These are phyloP conservation scores for Sceloporus undulatus DNA, from an alignment of 2,113 vertebrate species.

Conservation along the genomic window DNA sequence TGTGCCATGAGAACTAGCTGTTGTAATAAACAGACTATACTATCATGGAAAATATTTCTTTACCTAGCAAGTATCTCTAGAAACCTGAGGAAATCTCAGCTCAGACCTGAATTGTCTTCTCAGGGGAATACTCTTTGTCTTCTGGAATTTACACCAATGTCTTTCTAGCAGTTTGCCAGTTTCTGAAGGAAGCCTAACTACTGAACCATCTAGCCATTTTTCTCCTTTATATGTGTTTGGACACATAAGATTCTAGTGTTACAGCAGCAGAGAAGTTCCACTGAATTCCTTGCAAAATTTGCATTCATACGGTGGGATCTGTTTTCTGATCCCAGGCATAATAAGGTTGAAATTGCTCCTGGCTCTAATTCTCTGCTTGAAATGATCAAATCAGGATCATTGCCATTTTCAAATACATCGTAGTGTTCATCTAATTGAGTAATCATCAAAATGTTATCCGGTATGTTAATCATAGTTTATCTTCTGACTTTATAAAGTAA, in stretches of 20 bases:
- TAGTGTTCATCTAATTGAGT: neutral
- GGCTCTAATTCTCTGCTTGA: neutral
- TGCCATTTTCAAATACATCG: neutral
- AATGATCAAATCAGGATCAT: neutral
- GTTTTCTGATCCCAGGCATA: rapidly evolving
- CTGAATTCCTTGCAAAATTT: neutral
- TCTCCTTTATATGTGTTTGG: neutral
- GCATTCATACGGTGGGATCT: neutral
- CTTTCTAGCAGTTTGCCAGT: neutral
- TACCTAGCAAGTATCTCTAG: neutral
- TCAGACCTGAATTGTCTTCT: neutral
- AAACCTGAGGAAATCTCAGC: neutral
- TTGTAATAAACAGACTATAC: neutral
- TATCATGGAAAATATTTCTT: neutral
- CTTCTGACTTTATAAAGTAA: constrained; percentile 26
- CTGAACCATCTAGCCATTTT: neutral
- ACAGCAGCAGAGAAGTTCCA: neutral
- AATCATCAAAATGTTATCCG: constrained; percentile 16
- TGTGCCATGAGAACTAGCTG: neutral
- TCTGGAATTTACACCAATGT: neutral
- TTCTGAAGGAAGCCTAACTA: neutral
- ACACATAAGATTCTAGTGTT: neutral
- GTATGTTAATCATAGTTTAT: constrained; percentile 42
- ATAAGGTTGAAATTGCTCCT: neutral
- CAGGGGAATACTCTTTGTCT: neutral